Percentiles rank a stretch among this genome's conserved stretches.
Conservation (phyloP, 2,113 vertebrate species). For the Nettapus auritus region DNA sequence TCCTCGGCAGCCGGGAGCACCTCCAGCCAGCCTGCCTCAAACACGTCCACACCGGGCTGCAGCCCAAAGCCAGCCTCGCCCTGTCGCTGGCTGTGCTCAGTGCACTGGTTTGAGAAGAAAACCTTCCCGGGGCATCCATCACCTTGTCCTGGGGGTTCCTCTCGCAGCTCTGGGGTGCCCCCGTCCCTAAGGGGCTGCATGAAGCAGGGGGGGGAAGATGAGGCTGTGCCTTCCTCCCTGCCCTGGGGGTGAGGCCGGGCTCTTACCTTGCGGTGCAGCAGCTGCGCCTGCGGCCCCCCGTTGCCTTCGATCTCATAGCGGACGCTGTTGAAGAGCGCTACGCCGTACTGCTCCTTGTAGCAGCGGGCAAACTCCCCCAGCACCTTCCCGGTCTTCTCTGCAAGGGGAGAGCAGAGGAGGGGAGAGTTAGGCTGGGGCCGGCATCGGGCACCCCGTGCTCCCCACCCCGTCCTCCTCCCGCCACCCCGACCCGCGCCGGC, state of each 20-base stretch:
- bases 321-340: constrained; percentile 92
- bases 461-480: not conserved
- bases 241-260: accelerated
- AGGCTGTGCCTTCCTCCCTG: not conserved
- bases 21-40: not conserved
- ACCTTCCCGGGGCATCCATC: not conserved
- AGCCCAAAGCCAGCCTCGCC: not conserved
- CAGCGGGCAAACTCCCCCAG: constrained; percentile 84
- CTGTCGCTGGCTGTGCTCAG: not conserved
- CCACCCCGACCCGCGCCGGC: not conserved
- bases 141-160: not conserved
- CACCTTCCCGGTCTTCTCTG: constrained; percentile 84
- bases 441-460: not conserved
- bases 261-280: constrained; percentile 92
- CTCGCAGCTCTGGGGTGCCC: not conserved
- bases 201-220: not conserved
- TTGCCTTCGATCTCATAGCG: constrained; percentile 92
- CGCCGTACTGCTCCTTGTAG: constrained; percentile 89
- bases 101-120: accelerated
- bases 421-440: not conserved
- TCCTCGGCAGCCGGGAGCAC: not conserved
- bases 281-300: constrained; percentile 85
- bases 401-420: not conserved
- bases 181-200: not conserved
- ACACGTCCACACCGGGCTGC: not conserved